Base-by-base conservation (phyloP, 1,140 invertebrate species). In the Pseudomyrmex gracilis region DNA sequence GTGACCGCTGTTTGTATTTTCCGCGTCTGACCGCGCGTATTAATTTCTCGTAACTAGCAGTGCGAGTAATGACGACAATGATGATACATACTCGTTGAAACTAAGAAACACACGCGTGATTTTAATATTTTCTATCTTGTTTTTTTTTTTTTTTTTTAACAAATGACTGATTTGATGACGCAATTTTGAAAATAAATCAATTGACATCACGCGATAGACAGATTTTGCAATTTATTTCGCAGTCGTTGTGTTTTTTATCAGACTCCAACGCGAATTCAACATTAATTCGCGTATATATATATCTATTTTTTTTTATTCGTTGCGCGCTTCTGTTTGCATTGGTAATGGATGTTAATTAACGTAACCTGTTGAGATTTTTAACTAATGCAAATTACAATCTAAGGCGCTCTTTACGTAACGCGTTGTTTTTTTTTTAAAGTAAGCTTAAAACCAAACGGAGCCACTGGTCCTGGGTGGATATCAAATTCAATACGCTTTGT, bases 301-400 rank as follows among this genome's bases (percentile, higher is more conserved):
- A 51, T 13, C 5, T 12, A 49, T 13, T 45, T 2, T 5, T 7
- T 76, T 24, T 73, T 53, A 55, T 45, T 15, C 24, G 24, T 45
- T 43, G 17, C 10, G 53, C 24, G 8, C 2, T 77, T 67, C 15
- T 17, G 10, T 45, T 4, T 17, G 10, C 24, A 45, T 55, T 55
- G 47, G 2, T 22, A 45, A 77, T 77, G 20, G 0, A 55, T 77
- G 13, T 55, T 24, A 68, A 77, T 12, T n/a, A 24, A 43, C 17
- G 34, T 4, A 67, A 67, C 8, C 17, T 22, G 2, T 67, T 20
- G 34, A 55, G 13, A 67, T 77, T 7, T 67, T 7, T 8, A 1
- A 77, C 17, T 55, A 10, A 0, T 5, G 12, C 13, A 10, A 71
- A 57, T 55, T n/a, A 34, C 5, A 34, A 24, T 5, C 47, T n/a